These are phyloP conservation scores for Ormyrus nitidulus DNA, from an alignment of 2,888 invertebrate species.

Conservation along the genomic window DNA sequence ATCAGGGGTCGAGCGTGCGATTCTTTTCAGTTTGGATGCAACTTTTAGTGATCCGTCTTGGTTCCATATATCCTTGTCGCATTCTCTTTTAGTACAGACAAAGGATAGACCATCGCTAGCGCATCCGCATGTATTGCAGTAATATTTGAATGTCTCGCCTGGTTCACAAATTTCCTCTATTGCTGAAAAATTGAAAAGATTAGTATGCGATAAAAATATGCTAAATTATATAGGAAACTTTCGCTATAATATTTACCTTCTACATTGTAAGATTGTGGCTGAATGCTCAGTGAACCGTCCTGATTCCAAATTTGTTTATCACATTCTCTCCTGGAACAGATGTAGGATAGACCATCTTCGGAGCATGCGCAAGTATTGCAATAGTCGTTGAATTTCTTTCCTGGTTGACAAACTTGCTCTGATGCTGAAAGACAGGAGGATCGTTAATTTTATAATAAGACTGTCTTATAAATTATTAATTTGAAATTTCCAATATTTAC, in stretches of 20 bases:
- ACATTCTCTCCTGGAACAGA: constrained; percentile 59
- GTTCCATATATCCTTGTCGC: constrained; percentile 44
- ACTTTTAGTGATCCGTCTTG: constrained; percentile 4
- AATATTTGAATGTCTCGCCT: constrained; percentile 61
- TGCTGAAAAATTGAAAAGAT: too few relatives aligned
- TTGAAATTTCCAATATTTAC: neutral
- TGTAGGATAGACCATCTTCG: constrained; percentile 64
- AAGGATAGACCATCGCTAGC: constrained; percentile 76
- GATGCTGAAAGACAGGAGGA: neutral
- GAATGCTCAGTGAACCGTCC: constrained; percentile 20
- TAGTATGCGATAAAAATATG: too few relatives aligned
- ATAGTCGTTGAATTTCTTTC: constrained; percentile 69
- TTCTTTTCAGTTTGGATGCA: neutral
- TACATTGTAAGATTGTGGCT: too few relatives aligned
- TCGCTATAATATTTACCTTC: constrained; percentile 69
- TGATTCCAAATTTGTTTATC: constrained; percentile 47
- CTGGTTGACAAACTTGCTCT: constrained; percentile 7
- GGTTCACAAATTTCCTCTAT: constrained; percentile 19
- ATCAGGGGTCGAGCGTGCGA: neutral
- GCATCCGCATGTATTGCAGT: constrained; percentile 78
- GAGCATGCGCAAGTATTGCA: constrained; percentile 79
- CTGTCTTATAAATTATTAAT: neutral
- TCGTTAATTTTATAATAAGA: too few relatives aligned
- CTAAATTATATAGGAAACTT: neutral
- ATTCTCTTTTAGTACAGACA: constrained; percentile 75